A percentile compares a stretch with the other conserved stretches of the same genome.
These are phyloP conservation scores for Hoplodrina ambigua DNA, from an alignment of 2,888 invertebrate genomes.

Conservation along the genomic window DNA sequence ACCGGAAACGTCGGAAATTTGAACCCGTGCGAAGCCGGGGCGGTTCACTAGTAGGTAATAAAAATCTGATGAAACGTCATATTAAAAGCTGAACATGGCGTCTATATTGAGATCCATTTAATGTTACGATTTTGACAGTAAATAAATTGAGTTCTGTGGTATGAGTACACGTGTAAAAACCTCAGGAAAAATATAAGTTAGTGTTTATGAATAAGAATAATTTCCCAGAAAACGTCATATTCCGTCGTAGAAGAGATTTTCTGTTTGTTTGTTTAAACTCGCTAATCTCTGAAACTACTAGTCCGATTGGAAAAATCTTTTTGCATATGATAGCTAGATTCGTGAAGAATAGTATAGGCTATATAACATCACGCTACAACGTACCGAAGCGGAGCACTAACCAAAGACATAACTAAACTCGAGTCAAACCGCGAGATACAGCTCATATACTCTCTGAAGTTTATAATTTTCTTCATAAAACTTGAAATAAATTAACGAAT, in stretches of 20 bases:
- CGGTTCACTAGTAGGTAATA: no score
- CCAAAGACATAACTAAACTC: no score
- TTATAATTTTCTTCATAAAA: conserved; percentile 38
- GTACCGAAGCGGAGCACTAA: no score
- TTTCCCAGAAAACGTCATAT: conserved; percentile 7
- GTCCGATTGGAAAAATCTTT: no score
- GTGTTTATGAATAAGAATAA: not conserved
- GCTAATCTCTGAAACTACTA: no score
- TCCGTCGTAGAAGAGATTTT: not conserved
- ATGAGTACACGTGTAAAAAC: conserved; percentile 7
- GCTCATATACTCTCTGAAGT: conserved; percentile 1
- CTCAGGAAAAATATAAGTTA: conserved; percentile 8
- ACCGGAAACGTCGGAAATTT: no score
- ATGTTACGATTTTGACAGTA: conserved; percentile 16
- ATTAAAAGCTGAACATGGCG: conserved; percentile 8
- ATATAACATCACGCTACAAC: no score
- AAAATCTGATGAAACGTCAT: not conserved
- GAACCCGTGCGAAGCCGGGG: no score
- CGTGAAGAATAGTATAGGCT: no score
- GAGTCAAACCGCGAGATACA: no score
- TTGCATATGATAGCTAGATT: no score
- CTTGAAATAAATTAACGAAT: conserved; percentile 28
- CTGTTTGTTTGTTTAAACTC: no score
- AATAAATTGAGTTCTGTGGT: conserved; percentile 30
- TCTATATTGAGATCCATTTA: conserved; percentile 5